A percentile compares a stretch with the other conserved stretches of the same genome.
Evolutionary conservation across 2,113 vertebrate genomes (phyloP).

Genomic region (Cacatua alba): DNA sequence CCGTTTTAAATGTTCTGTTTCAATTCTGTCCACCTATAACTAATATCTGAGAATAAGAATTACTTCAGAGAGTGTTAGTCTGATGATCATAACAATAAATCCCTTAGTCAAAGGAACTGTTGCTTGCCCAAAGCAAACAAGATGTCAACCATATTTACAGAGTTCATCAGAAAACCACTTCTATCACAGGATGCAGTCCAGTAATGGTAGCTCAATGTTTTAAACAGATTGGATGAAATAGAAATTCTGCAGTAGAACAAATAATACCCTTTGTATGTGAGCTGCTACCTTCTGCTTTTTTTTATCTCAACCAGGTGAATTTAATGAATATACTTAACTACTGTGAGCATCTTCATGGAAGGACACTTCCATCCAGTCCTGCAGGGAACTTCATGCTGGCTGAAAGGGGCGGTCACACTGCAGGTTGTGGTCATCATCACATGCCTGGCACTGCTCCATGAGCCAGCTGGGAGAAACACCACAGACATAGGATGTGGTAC

Average conservation of each 20-base stretch:
- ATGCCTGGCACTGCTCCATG: not conserved
- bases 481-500: not conserved
- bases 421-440: not conserved
- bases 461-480: not conserved
- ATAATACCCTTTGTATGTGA: not conserved
- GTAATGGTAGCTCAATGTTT: not conserved
- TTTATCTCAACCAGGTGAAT: not conserved
- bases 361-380: not conserved
- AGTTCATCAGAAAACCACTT: not conserved
- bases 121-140: not conserved
- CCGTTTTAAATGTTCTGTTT: not conserved
- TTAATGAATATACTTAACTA: not conserved
- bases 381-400: not conserved
- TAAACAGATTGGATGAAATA: not conserved
- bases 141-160: not conserved
- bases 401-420: not conserved
- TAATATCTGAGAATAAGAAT: not conserved
- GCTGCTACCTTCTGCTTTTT: not conserved
- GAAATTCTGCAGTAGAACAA: not conserved
- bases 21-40: not conserved
- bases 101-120: not conserved
- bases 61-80: not conserved
- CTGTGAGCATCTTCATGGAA: not conserved
- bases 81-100: not conserved
- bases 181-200: not conserved